A percentile compares a stretch with the other conserved stretches of the same genome.
These are phyloP conservation scores for Rhea americana DNA, from an alignment of 2,113 vertebrate species.

Conservation along the genomic window DNA sequence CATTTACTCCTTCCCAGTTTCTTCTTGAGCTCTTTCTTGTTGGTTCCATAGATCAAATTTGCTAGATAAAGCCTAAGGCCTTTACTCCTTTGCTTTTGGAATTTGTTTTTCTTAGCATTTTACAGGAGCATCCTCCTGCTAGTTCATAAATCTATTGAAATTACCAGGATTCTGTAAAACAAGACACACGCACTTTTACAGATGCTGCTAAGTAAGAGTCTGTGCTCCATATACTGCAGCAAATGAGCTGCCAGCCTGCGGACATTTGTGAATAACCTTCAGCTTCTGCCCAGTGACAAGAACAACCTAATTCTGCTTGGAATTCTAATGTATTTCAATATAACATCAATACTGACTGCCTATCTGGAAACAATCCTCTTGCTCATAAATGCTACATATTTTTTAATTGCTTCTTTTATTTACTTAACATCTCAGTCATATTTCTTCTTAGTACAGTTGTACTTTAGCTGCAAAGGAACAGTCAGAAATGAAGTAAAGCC, in stretches of 20 bases:
- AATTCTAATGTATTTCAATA: not conserved
- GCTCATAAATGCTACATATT: rapidly evolving
- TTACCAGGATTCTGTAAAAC: not conserved
- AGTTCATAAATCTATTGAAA: not conserved
- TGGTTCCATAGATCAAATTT: not conserved
- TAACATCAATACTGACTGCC: rapidly evolving
- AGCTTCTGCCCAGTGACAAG: not conserved
- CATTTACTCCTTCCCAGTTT: not conserved
- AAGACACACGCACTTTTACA: not conserved
- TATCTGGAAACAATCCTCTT: not conserved
- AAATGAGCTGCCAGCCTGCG: not conserved
- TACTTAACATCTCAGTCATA: not conserved
- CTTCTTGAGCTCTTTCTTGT: not conserved
- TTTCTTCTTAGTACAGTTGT: not conserved
- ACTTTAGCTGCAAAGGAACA: not conserved
- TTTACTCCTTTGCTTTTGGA: not conserved
- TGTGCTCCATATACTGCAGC: rapidly evolving
- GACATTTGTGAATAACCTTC: not conserved
- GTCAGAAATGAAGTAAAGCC: not conserved
- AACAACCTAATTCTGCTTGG: not conserved
- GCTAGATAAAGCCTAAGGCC: not conserved
- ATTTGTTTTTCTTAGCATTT: not conserved
- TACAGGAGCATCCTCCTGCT: not conserved
- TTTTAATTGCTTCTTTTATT: not conserved
- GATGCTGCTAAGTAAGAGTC: not conserved